Percentiles rank a stretch among this genome's conserved stretches.
These are phyloP conservation scores for Alcedo quadribrachys DNA, from an alignment of 2,797 vertebrate species.

Conservation along the genomic window DNA sequence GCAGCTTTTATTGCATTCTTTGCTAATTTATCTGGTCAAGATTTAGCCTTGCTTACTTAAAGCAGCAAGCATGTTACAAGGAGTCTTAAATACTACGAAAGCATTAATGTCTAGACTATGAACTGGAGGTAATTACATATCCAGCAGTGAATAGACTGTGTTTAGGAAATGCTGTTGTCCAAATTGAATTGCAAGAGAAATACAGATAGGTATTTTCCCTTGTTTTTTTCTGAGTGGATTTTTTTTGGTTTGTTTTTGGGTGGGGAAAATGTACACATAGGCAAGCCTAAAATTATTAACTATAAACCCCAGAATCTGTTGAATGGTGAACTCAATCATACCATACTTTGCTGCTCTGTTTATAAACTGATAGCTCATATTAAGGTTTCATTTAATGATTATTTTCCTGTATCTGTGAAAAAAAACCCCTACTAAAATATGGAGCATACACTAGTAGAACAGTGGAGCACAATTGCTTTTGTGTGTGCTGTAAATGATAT, in stretches of 20 bases:
- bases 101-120: conserved; percentile 98
- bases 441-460: not conserved
- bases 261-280: conserved; percentile 3
- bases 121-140: conserved; percentile 99
- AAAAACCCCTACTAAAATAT: not conserved
- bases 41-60: conserved; percentile 93
- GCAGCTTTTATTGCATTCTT: conserved; percentile 99
- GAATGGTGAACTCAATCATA: not conserved
- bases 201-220: conserved; percentile 84
- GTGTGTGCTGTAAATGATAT: not conserved
- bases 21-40: conserved; percentile 99
- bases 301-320: not conserved
- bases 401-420: not conserved
- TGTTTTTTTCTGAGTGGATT: conserved; percentile 27
- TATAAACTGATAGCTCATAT: not conserved
- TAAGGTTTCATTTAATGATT: not conserved
- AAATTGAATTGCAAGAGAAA: conserved; percentile 89
- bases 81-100: conserved; percentile 99
- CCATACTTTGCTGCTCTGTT: not conserved
- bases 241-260: not conserved
- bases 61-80: conserved; percentile 89
- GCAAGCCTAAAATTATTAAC: conserved; percentile 21
- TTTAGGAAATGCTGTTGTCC: conserved; percentile 97
- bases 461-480: not conserved
- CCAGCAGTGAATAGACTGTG: conserved; percentile 92